Evolutionary conservation across 2,888 invertebrate species (phyloP), one percentile per base, ranked within the genome.

Genomic region (Leucoma salicis): DNA sequence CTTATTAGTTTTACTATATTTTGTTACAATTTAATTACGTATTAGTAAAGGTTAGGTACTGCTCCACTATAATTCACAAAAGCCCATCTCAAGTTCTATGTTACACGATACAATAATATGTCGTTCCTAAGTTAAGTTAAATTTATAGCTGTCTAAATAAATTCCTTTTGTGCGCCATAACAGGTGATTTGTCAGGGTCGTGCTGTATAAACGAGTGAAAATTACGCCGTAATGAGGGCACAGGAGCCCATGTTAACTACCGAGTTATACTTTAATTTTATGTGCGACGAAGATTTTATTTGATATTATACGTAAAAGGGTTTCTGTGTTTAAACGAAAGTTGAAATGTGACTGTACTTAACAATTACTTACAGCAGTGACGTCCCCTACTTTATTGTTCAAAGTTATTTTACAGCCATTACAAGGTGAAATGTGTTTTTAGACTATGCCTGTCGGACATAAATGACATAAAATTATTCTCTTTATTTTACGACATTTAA

Each of bases 221-320:
- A 72, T 74, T 78, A 76, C 68, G 74, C 58, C 46, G 46, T 73
- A 74, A 75, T 66, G 66, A 66, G 66, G 63, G 60, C 53, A 44
- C 48, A 56, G 52, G 47, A 47, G 50, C 58, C 46, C 53, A 49
- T 55, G 56, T 53, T 53, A 63, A 64, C 57, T 64, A 53, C 60
- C 44, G 61, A 42, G 53, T 65, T 61, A 66, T 63, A 61, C 54
- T 64, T 64, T 62, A 63, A 66, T 66, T 70, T 68, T 65, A 63
- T 63, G 61, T 45, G 54, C 49, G 43, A 47, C 46, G 49, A 56
- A 62, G 55, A 66, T 62, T 57, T 57, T 57, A 51, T 63, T 63
- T 38, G 46, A 42, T 50, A 57, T 54, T 63, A 64, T 53, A 61
- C 62, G 53, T 60, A 44, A 58, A 60, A 61, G 56, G 58, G 60